Base-by-base conservation (phyloP, 2,797 vertebrate genomes). In the Harpagifer antarcticus region DNA sequence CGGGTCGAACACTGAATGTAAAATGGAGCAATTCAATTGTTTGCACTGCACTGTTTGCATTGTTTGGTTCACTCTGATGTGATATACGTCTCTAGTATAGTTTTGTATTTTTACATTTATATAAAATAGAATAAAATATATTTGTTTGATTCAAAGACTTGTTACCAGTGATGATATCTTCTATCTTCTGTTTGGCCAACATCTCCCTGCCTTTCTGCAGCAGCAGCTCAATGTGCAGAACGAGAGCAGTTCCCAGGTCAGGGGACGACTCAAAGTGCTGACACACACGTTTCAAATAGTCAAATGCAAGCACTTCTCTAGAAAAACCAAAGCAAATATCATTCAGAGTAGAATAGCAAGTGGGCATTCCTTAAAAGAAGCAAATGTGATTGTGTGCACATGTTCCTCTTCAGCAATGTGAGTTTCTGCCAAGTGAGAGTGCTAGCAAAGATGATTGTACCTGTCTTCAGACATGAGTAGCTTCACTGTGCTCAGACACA, bases 171-270 rank as follows among this genome's bases (percentile, higher is more conserved):
- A 98, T 96, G 75, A 96, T 75, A 78, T 96, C 95, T 88, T 98
- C 96, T 78, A 97, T 95, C 93, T 97, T 98, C 88, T 97, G 95
- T 90, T 95, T 96, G 78, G 92, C 95, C 88, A 96, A 84, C 47
- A 95, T 86, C 68, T 96, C 96, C 88, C 95, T 96, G 68, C 93
- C 95, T 86, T 85, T 95, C 89, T 95, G 94, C 88, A 99, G 89
- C 88, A 99, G 94, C 47, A 98, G 92, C 84, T 97, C 91, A 8
- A 97, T 88, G 62, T 97, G 94, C 79, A 98, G 79, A 61, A 99
- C 87, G 20, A 95, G 87, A 81, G 95, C 95, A 77, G 89, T 92
- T 80, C 95, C 96, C 91, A 95, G 83, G 82, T 97, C 93, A 89
- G 96, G 94, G 78, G 95, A 96, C 14, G 94, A 93, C 79, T 96